Evolutionary conservation across 1,140 invertebrate genomes (phyloP), one percentile per base, ranked within the genome.

Genomic region (Galleria mellonella): DNA sequence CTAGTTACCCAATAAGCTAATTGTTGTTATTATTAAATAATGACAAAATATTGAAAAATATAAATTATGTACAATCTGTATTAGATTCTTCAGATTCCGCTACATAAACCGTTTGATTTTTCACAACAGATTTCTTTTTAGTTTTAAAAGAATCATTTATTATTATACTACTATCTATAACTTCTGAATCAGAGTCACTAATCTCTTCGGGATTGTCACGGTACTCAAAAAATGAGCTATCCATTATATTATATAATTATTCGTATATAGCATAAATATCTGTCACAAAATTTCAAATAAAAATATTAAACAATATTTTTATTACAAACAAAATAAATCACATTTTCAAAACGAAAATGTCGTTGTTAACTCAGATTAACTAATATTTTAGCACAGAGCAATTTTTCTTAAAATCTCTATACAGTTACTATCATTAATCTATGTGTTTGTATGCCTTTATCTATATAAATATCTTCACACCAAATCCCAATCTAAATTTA

Each of bases 201-300:
- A 55, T 66, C 1, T 40, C 51, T 40, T 27, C 54, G 33, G 63
- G 72, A 27, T 57, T 44, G 42, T 77, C 61, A 39, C 75, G 76
- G 50, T 77, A 82, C 46, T 83, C 76, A 57, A 78, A 72, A 59
- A 81, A 82, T 29, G 79, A 79, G 61, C 50, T 82, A 46, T 83
- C 76, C 76, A 82, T 82, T 11, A 15, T 11, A 15, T n/a, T n/a
- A n/a, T n/a, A n/a, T n/a, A n/a, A n/a, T n/a, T n/a, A n/a, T n/a
- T n/a, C n/a, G n/a, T n/a, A n/a, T n/a, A 13, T 15, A 10, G 27
- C 32, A 29, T 10, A 12, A 1, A 38, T 27, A 38, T 52, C 60
- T 47, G 35, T 32, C 17, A 8, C 11, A 31, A 11, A 31, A 12
- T 0, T 47, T 35, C 23, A n/a, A 40, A 32, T 4, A 41, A 3